phyloP scores from a whole-genome alignment of 2,113 vertebrate genomes.

The Dicaeum eximium region DNA sequence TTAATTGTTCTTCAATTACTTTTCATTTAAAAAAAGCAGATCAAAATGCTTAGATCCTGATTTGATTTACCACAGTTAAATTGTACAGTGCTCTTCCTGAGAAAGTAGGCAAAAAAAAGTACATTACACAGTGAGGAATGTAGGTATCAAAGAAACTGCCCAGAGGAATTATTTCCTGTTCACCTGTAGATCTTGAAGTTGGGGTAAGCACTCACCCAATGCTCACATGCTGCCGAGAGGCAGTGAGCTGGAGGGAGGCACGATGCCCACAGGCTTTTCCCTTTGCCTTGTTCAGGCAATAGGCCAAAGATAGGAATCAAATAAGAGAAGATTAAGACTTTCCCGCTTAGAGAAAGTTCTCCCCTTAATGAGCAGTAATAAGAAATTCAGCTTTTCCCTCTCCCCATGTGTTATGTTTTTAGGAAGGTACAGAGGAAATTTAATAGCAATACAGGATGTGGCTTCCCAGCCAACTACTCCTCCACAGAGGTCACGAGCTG shows the following conservation, averaged over 20 bases:
- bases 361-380: not conserved
- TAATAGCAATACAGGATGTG: not conserved
- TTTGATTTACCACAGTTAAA: not conserved
- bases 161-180: not conserved
- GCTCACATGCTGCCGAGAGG: not conserved
- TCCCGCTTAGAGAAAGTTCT: not conserved
- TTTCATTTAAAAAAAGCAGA: not conserved
- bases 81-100: not conserved
- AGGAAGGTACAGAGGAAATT: not conserved
- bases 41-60: not conserved
- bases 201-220: not conserved
- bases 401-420: rapidly evolving
- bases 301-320: not conserved
- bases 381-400: not conserved
- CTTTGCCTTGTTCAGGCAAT: not conserved
- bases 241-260: not conserved
- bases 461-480: not conserved
- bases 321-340: not conserved
- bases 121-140: not conserved
- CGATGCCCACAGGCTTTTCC: not conserved
- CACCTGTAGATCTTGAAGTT: not conserved
- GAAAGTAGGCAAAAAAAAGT: not conserved
- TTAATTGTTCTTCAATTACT: not conserved
- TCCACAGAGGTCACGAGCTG: not conserved
- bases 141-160: not conserved